Evolutionary conservation across 2,797 vertebrate genomes (phyloP).

Genomic region (Meriones psammophilus): DNA sequence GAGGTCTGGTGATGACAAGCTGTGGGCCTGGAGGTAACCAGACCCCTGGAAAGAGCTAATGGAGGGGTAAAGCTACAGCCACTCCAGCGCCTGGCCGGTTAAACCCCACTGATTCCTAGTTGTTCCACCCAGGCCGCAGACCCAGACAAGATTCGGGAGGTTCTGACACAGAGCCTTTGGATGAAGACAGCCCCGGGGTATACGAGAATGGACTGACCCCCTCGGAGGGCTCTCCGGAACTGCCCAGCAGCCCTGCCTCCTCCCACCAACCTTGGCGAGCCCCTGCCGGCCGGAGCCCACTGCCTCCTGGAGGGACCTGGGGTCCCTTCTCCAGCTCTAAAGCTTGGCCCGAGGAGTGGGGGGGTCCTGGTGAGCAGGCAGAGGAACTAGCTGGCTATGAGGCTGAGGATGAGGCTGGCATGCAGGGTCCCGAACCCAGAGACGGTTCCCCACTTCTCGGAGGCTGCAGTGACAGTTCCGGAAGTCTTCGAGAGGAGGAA

Average conservation of each 20-base stretch:
- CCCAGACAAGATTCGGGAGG: constrained; percentile 85
- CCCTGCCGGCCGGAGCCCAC: constrained; percentile 80
- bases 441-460: constrained; percentile 79
- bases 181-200: constrained; percentile 85
- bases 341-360: constrained; percentile 85
- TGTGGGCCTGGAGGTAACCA: neutral
- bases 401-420: constrained; percentile 84
- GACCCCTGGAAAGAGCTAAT: neutral
- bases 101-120: constrained; percentile 66
- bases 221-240: constrained; percentile 87
- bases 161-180: constrained; percentile 85
- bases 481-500: constrained; percentile 86
- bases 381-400: constrained; percentile 86
- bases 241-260: constrained; percentile 87
- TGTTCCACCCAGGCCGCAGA: constrained; percentile 77
- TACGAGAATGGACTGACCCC: constrained; percentile 87
- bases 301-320: constrained; percentile 80
- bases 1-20: neutral
- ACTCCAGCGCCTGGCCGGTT: neutral
- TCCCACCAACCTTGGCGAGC: constrained; percentile 84
- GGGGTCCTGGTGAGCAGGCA: constrained; percentile 76
- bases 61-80: neutral
- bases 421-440: constrained; percentile 77
- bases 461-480: constrained; percentile 85
- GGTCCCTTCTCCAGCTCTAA: constrained; percentile 84